These are phyloP conservation scores for Ia io DNA, from an alignment of 2,113 vertebrate species.

Conservation along the genomic window DNA sequence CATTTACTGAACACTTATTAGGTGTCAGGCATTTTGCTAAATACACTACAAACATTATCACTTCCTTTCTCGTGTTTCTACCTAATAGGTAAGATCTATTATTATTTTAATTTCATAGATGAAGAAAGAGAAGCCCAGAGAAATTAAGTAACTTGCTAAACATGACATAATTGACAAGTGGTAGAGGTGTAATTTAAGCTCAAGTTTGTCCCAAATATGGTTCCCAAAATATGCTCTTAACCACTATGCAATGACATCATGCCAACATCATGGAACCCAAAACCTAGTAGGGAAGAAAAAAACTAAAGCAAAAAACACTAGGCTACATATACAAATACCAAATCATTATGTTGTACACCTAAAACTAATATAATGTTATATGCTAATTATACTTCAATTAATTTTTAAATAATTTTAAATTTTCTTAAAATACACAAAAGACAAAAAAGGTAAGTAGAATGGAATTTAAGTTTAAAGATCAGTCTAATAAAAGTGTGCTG, in stretches of 20 bases:
- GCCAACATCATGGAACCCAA: neutral
- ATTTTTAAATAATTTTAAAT: neutral
- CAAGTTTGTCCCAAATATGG: neutral
- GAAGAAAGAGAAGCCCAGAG: neutral
- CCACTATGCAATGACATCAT: neutral
- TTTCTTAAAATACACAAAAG: neutral
- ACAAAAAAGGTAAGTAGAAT: neutral
- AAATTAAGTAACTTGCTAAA: neutral
- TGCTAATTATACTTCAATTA: neutral
- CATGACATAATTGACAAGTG: neutral
- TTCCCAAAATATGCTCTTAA: neutral
- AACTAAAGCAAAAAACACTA: neutral
- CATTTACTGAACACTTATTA: neutral
- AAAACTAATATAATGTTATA: neutral
- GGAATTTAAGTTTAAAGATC: neutral
- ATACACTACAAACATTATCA: neutral
- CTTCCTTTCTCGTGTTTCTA: neutral
- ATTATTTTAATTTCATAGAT: neutral
- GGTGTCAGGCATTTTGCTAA: neutral
- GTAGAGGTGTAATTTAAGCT: neutral
- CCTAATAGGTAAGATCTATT: neutral
- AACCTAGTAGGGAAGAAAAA: neutral
- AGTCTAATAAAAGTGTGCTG: neutral
- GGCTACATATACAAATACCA: neutral
- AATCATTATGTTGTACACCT: neutral